Evolutionary conservation across 2,113 vertebrate species (phyloP).

Genomic region (Colinus virginianus): DNA sequence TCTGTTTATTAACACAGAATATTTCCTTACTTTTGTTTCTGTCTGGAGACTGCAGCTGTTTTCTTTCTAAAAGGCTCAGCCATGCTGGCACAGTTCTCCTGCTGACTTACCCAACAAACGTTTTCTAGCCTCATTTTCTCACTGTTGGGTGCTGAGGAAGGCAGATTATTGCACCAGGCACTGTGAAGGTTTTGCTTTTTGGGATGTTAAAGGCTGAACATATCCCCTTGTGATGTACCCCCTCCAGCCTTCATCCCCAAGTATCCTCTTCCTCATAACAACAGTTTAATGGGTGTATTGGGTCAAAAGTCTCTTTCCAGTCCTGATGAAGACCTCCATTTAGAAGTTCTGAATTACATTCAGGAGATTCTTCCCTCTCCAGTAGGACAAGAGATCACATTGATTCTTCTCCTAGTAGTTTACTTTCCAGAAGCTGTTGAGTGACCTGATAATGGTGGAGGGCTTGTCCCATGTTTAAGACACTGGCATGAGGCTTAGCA

Average conservation of each 20-base stretch:
- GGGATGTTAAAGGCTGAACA: rapidly evolving
- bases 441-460: neutral
- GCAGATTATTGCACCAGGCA: neutral
- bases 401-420: neutral
- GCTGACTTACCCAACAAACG: constrained; percentile 5
- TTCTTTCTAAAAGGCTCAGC: constrained; percentile 25
- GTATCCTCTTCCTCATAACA: neutral
- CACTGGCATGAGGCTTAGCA: neutral
- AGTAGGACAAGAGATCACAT: neutral
- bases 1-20: constrained; percentile 49
- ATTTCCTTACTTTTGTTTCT: constrained; percentile 29
- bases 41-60: constrained; percentile 35
- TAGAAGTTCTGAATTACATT: neutral
- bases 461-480: neutral
- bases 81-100: neutral
- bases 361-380: neutral
- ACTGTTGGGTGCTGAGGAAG: neutral
- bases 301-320: neutral
- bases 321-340: neutral
- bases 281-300: neutral
- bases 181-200: neutral
- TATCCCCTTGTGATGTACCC: neutral
- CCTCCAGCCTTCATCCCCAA: neutral
- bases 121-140: constrained; percentile 39
- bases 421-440: neutral